Evolutionary conservation across 2,113 vertebrate genomes (phyloP).

Genomic region (Microtus oregoni): DNA sequence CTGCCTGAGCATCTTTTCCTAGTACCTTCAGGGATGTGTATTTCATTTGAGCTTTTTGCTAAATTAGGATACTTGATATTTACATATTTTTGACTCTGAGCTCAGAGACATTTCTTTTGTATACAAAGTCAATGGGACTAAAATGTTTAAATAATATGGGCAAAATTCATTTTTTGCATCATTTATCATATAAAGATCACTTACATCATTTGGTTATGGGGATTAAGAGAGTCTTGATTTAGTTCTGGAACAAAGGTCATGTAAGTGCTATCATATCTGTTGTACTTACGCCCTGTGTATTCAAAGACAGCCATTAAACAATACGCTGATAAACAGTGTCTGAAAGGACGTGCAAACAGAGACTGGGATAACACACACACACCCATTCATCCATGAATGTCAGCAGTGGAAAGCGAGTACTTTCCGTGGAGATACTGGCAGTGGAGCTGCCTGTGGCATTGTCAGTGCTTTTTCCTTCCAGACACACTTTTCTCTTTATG

Average conservation of each 20-base stretch:
- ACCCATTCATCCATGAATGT: neutral
- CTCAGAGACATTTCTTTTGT: neutral
- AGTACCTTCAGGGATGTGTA: neutral
- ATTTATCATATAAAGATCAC: neutral
- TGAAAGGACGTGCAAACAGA: neutral
- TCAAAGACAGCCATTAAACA: neutral
- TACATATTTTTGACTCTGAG: slow-evolving; percentile 16
- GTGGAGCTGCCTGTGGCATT: neutral
- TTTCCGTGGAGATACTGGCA: neutral
- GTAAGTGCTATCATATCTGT: neutral
- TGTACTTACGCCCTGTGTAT: neutral
- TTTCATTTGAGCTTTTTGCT: slow-evolving; percentile 4
- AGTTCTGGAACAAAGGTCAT: neutral
- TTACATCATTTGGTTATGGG: neutral
- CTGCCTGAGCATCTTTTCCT: neutral
- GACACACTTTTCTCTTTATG: neutral
- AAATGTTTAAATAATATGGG: neutral
- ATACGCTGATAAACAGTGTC: neutral
- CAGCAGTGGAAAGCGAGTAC: neutral
- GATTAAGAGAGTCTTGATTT: neutral
- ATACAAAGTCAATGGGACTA: neutral
- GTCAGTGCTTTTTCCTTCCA: neutral
- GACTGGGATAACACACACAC: neutral
- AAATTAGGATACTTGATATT: slow-evolving; percentile 25
- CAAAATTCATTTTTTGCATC: neutral